Conservation (phyloP, 2,797 vertebrate species). For the Scleropages formosus region DNA sequence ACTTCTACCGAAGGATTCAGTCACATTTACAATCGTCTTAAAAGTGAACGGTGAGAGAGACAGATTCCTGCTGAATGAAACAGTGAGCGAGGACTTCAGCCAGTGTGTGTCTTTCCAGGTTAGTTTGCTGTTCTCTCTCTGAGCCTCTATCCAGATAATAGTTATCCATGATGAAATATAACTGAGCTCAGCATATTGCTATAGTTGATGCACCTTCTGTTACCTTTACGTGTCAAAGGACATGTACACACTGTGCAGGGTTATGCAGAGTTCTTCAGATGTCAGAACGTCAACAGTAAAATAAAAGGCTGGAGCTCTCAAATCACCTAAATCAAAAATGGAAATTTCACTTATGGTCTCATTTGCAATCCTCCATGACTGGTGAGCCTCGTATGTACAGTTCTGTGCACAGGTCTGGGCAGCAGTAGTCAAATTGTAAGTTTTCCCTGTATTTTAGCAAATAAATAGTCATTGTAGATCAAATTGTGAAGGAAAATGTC, state of each 20-base stretch:
- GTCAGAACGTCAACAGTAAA: too few relatives aligned
- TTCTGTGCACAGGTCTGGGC: too few relatives aligned
- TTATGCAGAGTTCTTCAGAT: too few relatives aligned
- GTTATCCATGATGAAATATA: neutral
- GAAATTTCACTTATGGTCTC: neutral
- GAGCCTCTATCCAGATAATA: neutral
- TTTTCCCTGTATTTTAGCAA: too few relatives aligned
- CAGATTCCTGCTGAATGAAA: conserved; percentile 40
- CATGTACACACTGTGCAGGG: too few relatives aligned
- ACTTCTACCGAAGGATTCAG: conserved; percentile 35
- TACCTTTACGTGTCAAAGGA: neutral
- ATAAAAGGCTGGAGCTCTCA: too few relatives aligned
- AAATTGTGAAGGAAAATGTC: too few relatives aligned
- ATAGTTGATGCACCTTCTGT: neutral
- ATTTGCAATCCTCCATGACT: neutral
- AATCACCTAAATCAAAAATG: too few relatives aligned
- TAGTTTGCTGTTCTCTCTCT: neutral
- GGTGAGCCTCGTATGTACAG: neutral
- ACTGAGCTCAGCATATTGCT: neutral
- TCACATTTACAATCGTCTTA: conserved; percentile 48
- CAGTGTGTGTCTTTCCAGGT: conserved; percentile 61
- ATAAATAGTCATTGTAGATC: too few relatives aligned
- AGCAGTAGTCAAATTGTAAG: too few relatives aligned
- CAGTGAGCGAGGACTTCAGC: conserved; percentile 48
- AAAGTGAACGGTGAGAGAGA: neutral